Percentiles rank a stretch among this genome's conserved stretches.
Conservation (phyloP, 2,888 invertebrate species). For the Tachystola acroxantha region DNA sequence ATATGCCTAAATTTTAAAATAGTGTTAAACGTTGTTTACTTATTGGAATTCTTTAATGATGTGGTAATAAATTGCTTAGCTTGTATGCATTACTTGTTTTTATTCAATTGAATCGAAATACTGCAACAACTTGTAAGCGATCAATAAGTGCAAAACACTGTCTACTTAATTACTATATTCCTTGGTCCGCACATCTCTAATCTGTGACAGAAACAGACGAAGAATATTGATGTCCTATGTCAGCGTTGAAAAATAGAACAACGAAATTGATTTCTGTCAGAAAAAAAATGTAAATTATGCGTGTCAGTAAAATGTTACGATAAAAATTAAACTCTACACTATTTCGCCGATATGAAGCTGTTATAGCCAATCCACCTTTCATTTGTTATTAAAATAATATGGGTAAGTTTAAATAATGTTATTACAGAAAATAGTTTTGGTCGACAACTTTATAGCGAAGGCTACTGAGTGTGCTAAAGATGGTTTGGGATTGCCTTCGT, state of each 20-base stretch:
- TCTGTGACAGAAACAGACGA: conserved; percentile 12
- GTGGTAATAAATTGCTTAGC: conserved; percentile 1
- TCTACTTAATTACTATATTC: too few relatives aligned
- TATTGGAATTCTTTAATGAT: not conserved
- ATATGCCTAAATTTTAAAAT: not conserved
- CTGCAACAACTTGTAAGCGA: too few relatives aligned
- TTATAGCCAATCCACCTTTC: conserved; percentile 14
- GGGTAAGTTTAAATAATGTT: conserved; percentile 42
- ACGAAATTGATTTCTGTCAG: too few relatives aligned
- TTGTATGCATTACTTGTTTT: not conserved
- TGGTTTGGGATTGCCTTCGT: too few relatives aligned
- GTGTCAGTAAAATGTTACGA: conserved; percentile 31
- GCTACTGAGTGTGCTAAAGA: not conserved
- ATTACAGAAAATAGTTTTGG: not conserved
- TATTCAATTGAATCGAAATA: not conserved
- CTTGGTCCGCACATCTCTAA: too few relatives aligned
- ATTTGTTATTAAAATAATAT: conserved; percentile 36
- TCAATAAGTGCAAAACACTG: too few relatives aligned
- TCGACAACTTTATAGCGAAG: not conserved
- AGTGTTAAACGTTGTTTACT: not conserved
- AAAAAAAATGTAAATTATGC: conserved; percentile 45
- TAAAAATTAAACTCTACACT: conserved; percentile 28
- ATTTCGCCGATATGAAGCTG: conserved; percentile 24
- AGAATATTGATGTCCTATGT: conserved; percentile 32
- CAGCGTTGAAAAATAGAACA: conserved; percentile 63